Conservation (phyloP, 2,113 vertebrate genomes). For the Gopherus evgoodei region DNA sequence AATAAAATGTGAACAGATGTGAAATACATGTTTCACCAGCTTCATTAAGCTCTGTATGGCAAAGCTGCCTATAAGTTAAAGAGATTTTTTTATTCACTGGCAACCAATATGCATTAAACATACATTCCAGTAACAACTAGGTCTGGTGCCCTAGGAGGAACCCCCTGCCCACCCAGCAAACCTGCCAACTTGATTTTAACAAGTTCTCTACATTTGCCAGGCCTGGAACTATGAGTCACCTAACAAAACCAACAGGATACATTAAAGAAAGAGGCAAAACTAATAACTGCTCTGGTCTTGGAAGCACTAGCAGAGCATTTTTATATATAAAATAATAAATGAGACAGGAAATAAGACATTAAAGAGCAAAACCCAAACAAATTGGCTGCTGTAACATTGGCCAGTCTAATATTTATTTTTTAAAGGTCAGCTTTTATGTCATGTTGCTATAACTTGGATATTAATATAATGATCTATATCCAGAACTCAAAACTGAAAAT, state of each 20-base stretch:
- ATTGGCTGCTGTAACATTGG: constrained; percentile 7
- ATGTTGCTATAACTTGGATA: constrained; percentile 62
- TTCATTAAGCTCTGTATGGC: neutral
- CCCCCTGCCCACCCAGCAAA: neutral
- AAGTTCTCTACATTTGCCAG: neutral
- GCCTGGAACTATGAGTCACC: neutral
- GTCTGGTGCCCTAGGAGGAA: neutral
- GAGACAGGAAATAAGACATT: constrained; percentile 9
- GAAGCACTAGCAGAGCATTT: constrained; percentile 14
- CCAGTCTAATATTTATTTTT: constrained; percentile 38
- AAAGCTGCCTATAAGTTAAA: neutral
- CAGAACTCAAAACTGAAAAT: constrained; percentile 7
- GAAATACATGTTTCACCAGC: neutral
- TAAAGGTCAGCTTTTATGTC: constrained; percentile 57
- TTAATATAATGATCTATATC: constrained; percentile 15
- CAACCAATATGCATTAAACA: neutral
- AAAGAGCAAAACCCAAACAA: constrained; percentile 43
- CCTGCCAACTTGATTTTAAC: neutral
- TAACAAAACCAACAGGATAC: neutral
- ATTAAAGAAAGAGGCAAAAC: constrained; percentile 6
- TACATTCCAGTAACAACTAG: neutral
- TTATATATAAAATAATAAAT: constrained; percentile 33
- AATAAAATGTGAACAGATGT: neutral
- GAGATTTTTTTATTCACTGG: neutral
- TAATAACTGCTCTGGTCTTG: constrained; percentile 13